Base-by-base conservation (phyloP, 2,113 vertebrate genomes). In the Ophthalmotilapia sp. region DNA sequence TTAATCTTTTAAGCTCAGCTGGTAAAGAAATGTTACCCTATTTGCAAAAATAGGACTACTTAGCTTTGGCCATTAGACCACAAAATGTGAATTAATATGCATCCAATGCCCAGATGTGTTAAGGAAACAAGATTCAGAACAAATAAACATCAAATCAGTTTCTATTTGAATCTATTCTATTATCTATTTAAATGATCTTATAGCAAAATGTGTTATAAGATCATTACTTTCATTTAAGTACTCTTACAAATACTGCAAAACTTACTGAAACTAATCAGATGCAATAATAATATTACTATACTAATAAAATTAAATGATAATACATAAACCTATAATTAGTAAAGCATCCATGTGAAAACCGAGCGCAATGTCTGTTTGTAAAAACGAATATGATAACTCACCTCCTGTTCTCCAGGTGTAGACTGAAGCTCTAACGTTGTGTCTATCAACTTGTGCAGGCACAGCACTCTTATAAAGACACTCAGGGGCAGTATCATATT, bases 391-490 rank as follows among this genome's bases (percentile, higher is more conserved):
- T 38, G 29, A 33, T 53, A 42, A 73, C 95, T 94, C 49, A 95
- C 95, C 92, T 91, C 19, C 11, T 17, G 23, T n/a, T 42, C 68
- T 90, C 49, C 45, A 79, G 70, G 36, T 80, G 75, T 38, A 9
- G 10, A 33, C 11, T 60, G 60, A 2, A 68, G 70, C 38, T 65
- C 26, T 80, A 23, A 7, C 68, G 79, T 80, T 82, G 47, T 82
- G 54, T 88, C 77, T 91, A 6, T 31, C n/a, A 60, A 51, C 42
- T 29, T 90, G 79, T 55, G 19, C 40, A 85, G 86, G 82, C 6
- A 45, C 62, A 49, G 19, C 40, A 3, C 45, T 79, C 80, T 95
- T 95, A 93, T 95, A 92, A 62, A 88, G 86, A 2, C 12, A 54
- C 26, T 15, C 15, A 17, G 14, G 65, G 10, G 21, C 19, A 40